Evolutionary conservation across 2,888 invertebrate species (phyloP), one percentile per base, ranked within the genome.

Genomic region (Nyleta sp.): DNA sequence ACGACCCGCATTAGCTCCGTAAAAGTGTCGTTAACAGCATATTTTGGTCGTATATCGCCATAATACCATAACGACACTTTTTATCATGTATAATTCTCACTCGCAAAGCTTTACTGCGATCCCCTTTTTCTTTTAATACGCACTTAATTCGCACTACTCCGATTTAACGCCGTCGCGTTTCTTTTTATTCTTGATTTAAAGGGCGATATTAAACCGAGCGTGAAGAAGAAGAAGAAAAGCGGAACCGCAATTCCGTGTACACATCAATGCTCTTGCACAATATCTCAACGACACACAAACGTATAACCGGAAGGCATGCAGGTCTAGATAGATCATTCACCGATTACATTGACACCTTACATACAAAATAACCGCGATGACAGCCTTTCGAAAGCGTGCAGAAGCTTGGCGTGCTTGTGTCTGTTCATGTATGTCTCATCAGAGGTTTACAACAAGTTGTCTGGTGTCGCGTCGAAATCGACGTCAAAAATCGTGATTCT

Each of bases 381-480:
- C 80, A 80, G 80, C 80, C 80, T 68, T 76, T 74, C 64, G 73
- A 71, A 80, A 80, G 80, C 80, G 80, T 80, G 80, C 76, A 76
- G 53, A 80, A 80, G 80, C 80, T 77, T 77, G 70, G 80, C 76
- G 80, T 80, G 80, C 70, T 77, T 65, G 73, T 80, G 76, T 80
- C 15, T 77, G 76, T 74, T 62, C 44, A 38, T 71, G 62, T 74
- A 31, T 72, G 68, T 68, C 18, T 17, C 15, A 52, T 28, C 22
- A 20, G 18, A 50, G 2, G 13, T 67, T 65, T 7, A n/a, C n/a
- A n/a, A n/a, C n/a, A n/a, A n/a, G n/a, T n/a, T 7, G 24, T 24
- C 4, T 7, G 24, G 24, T 24, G 24, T 24, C 7, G 7, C 24
- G 24, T 24, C 24, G 24, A 7, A 7, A 24, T 24, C 24, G 24